Evolutionary conservation across 2,113 vertebrate species (phyloP).

Genomic region (Odobenus rosmarus): DNA sequence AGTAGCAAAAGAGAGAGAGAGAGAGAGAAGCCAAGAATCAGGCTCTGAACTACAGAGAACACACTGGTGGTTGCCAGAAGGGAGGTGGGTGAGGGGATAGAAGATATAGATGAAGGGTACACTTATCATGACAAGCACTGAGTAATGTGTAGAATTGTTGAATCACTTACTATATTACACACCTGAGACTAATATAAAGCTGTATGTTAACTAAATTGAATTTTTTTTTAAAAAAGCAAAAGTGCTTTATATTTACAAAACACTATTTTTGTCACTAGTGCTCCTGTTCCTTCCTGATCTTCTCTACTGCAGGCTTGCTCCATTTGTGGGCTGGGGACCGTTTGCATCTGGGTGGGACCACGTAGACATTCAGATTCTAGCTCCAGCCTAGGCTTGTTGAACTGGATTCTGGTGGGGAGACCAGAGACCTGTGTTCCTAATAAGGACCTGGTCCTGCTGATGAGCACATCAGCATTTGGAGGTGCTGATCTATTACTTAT

Average conservation of each 20-base stretch:
- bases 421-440: not conserved
- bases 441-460: not conserved
- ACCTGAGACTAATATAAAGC: not conserved
- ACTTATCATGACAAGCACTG: not conserved
- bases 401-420: not conserved
- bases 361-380: not conserved
- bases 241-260: not conserved
- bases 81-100: not conserved
- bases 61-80: not conserved
- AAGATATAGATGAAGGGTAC: not conserved
- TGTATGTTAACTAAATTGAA: not conserved
- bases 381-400: not conserved
- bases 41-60: not conserved
- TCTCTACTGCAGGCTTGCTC: not conserved
- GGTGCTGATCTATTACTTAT: not conserved
- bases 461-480: not conserved
- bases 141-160: not conserved
- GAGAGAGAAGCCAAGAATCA: not conserved
- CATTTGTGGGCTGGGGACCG: not conserved
- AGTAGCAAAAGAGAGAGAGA: not conserved
- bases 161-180: not conserved
- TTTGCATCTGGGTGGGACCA: not conserved
- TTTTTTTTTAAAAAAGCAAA: not conserved
- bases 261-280: not conserved
- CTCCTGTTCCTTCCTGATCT: not conserved